Evolutionary conservation across 2,797 vertebrate genomes (phyloP), one percentile per base, ranked within the genome.

Genomic region (Poecilia picta): DNA sequence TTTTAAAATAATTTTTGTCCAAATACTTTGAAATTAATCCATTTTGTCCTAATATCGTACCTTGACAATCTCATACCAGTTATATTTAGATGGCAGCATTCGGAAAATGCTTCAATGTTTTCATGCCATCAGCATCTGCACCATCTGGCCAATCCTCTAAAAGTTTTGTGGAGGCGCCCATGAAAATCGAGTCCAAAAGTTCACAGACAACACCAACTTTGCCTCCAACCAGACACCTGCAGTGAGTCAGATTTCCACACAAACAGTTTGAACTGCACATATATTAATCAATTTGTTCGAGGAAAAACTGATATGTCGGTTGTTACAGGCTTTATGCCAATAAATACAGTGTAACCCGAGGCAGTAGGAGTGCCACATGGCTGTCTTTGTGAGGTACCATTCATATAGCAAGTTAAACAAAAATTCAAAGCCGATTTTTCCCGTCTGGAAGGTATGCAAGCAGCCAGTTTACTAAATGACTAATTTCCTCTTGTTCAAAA

Each of bases 401-500:
- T 78, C 45, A 81, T 89, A 86, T 80, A 8, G 4, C 11, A 47
- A 64, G 79, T 82, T 70, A 75, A 84, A 75, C 8, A 83, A 82
- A 8, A 18, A 85, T 70, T 70, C 55, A 49, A 62, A 83, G 79
- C 68, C 45, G 20, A 72, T 70, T 76, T 74, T 83, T 86, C 78
- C 71, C 71, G 81, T 80, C 78, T 74, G 16, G 71, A 73, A 76
- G 72, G 55, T 89, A 85, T 4, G 2, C 84, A 83, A 85, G 66
- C 84, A 77, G 55, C 12, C 12, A n/a, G 77, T 59, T 72, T 11
- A 23, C 76, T 75, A 82, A 85, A 91, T 87, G 79, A 86, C 49
- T 51, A 28, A 85, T 89, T 91, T 91, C 83, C 87, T 86, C 74
- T 53, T 82, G 76, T 66, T 71, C 25, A 51, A 23, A 43, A 86